Percentiles rank a stretch among this genome's conserved stretches.
Evolutionary conservation across 2,113 vertebrate genomes (phyloP).

Genomic region (Seriola dumerili): DNA sequence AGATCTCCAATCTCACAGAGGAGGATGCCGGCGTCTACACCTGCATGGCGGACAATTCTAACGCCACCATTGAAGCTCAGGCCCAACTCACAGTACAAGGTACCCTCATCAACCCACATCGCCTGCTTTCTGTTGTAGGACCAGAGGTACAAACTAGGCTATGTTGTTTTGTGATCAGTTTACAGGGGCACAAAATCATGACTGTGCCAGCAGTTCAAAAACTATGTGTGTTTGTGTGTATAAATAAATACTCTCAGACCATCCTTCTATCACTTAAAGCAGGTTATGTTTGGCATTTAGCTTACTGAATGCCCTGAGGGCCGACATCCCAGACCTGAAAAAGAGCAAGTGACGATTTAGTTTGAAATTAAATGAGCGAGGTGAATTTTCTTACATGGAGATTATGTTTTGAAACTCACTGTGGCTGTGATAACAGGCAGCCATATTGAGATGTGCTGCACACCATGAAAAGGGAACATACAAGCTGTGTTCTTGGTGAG

Average conservation of each 20-base stretch:
- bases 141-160: not conserved
- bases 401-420: slow-evolving; percentile 15
- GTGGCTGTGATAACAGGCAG: not conserved
- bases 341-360: slow-evolving; percentile 20
- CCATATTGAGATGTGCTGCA: not conserved
- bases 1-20: slow-evolving; percentile 87
- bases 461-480: not conserved
- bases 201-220: no score
- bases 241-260: not conserved
- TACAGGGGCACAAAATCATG: not conserved
- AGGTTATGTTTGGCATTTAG: slow-evolving; percentile 50
- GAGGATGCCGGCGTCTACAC: slow-evolving; percentile 90
- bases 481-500: slow-evolving; percentile 2
- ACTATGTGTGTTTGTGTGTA: no score
- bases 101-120: slow-evolving; percentile 63
- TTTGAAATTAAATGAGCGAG: slow-evolving; percentile 23
- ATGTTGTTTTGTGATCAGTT: not conserved
- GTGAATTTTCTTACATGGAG: not conserved
- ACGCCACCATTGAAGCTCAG: slow-evolving; percentile 88
- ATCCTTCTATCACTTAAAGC: slow-evolving; percentile 13
- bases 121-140: not conserved
- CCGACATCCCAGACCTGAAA: slow-evolving; percentile 22
- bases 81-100: slow-evolving; percentile 93
- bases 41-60: slow-evolving; percentile 89
- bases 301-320: slow-evolving; percentile 33